Conservation (phyloP, 2,888 invertebrate species). For the Heliconius charithonia region DNA sequence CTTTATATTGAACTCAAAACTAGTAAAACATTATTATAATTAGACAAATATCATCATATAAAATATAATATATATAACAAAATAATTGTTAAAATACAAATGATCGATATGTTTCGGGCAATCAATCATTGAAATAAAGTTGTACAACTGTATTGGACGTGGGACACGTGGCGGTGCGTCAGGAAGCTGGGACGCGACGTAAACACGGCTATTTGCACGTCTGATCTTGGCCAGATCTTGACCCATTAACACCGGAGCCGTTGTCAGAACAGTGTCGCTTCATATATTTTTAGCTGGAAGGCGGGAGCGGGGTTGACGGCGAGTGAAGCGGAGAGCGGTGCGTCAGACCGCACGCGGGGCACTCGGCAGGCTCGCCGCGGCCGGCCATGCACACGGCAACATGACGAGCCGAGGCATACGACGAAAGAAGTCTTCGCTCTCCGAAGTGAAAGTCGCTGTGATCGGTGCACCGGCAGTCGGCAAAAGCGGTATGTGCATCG, state of each 20-base stretch:
- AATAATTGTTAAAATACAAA: background rate
- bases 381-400: slow-evolving; percentile 56
- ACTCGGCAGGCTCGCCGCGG: slow-evolving; percentile 57
- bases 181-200: slow-evolving; percentile 66
- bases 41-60: background rate
- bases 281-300: slow-evolving; percentile 74
- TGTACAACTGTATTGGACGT: slow-evolving; percentile 41
- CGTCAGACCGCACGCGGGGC: slow-evolving; percentile 56
- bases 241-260: slow-evolving; percentile 80
- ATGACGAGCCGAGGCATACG: slow-evolving; percentile 93
- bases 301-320: slow-evolving; percentile 66
- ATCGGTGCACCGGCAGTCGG: slow-evolving; percentile 95
- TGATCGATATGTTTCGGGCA: background rate
- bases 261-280: slow-evolving; percentile 80
- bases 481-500: slow-evolving; percentile 91
- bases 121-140: slow-evolving; percentile 15
- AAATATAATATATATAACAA: background rate
- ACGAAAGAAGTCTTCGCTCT: slow-evolving; percentile 94
- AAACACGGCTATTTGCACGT: slow-evolving; percentile 76
- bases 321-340: slow-evolving; percentile 55
- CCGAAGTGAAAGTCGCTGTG: slow-evolving; percentile 95
- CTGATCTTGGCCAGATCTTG: slow-evolving; percentile 84
- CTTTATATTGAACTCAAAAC: background rate
- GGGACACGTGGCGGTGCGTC: slow-evolving; percentile 65
- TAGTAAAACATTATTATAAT: too few relatives aligned